These are phyloP conservation scores for Creontiades dilutus DNA, from an alignment of 2,888 invertebrate genomes.

Conservation along the genomic window DNA sequence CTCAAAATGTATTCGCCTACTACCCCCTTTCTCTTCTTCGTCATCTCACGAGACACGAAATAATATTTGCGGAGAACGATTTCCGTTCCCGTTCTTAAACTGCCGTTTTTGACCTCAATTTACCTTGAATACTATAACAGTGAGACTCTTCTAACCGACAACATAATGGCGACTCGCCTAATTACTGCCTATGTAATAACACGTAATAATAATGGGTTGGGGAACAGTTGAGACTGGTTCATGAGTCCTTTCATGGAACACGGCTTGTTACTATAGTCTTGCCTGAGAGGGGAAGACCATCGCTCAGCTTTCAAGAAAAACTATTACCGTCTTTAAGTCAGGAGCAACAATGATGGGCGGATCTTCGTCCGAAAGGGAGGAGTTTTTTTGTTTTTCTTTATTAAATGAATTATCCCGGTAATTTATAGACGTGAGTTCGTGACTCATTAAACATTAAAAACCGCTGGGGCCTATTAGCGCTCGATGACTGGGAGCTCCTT, in stretches of 20 bases:
- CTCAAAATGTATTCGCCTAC: no score
- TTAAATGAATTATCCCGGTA: conserved; percentile 19
- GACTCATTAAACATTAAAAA: background rate
- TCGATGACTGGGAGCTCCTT: conserved; percentile 13
- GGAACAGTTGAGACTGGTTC: no score
- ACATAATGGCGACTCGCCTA: no score
- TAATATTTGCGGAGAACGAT: background rate
- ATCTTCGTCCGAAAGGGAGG: background rate
- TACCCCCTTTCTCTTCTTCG: no score
- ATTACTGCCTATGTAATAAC: no score
- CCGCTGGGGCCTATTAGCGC: background rate
- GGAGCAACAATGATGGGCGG: conserved; percentile 19
- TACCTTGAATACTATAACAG: conserved; percentile 2
- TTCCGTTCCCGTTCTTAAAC: background rate
- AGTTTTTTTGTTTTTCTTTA: background rate
- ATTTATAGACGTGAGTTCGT: conserved; percentile 12
- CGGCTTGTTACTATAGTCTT: no score
- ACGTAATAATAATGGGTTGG: no score
- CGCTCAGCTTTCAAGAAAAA: background rate
- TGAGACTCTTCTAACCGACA: no score
- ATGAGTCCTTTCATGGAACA: no score
- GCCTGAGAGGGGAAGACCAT: background rate
- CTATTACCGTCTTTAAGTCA: background rate
- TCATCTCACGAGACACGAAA: no score
- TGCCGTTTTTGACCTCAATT: background rate